Conservation (phyloP, 1,140 invertebrate species). For the Megalopta genalis region DNA sequence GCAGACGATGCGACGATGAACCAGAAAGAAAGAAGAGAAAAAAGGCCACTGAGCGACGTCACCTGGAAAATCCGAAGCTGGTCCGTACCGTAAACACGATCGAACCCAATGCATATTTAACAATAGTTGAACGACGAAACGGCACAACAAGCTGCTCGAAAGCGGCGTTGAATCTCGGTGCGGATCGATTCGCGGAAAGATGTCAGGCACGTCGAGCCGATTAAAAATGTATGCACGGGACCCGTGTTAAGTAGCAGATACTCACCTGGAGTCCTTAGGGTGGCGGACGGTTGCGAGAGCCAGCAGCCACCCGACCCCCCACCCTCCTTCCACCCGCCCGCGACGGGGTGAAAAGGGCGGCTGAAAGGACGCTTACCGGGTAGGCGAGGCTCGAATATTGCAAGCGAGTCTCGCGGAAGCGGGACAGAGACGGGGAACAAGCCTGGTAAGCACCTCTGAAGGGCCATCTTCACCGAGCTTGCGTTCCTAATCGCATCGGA, state of each 20-base stretch:
- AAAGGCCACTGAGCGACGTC: too few species aligned
- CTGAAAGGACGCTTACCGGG: constrained; percentile 44
- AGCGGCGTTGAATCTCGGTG: constrained; percentile 13
- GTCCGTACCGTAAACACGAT: too few species aligned
- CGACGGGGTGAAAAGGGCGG: constrained; percentile 44
- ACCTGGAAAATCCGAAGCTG: too few species aligned
- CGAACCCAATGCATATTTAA: too few species aligned
- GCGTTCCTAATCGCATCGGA: constrained; percentile 73
- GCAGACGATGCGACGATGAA: too few species aligned
- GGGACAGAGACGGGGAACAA: constrained; percentile 48
- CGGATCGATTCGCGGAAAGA: constrained; percentile 42
- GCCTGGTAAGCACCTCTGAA: constrained; percentile 75
- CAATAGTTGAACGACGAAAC: too few species aligned
- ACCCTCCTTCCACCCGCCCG: constrained; percentile 8
- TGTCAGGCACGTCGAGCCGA: constrained; percentile 55
- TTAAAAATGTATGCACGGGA: constrained; percentile 72
- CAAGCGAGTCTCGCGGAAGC: constrained; percentile 16
- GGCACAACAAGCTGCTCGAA: neutral
- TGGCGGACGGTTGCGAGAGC: constrained; percentile 36
- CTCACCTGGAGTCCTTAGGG: constrained; percentile 64
- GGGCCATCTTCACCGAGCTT: constrained; percentile 67
- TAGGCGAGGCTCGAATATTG: constrained; percentile 52
- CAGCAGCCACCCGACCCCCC: too few species aligned
- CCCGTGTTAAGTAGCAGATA: constrained; percentile 69
- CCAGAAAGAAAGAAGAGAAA: too few species aligned